phyloP scores from a whole-genome alignment of 2,113 vertebrate species.

The Meriones unguiculatus region DNA sequence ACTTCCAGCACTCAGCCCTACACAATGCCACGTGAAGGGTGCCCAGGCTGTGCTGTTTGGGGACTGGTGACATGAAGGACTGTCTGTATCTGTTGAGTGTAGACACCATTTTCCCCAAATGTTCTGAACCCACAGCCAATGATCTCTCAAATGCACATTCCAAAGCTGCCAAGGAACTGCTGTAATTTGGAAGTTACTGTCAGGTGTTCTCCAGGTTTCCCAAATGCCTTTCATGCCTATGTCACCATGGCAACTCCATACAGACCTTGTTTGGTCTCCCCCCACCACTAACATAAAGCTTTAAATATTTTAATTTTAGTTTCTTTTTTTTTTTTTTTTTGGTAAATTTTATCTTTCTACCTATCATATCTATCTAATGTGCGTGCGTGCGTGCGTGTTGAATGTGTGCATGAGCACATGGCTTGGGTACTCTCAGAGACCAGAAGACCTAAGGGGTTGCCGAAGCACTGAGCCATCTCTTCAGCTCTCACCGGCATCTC shows the following conservation, averaged over 20 bases:
- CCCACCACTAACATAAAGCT: not conserved
- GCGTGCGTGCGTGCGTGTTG: too few relatives aligned
- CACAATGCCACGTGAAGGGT: not conserved
- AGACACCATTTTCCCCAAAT: not conserved
- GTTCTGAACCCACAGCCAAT: not conserved
- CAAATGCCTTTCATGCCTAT: accelerated
- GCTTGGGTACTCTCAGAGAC: not conserved
- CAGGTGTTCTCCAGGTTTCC: not conserved
- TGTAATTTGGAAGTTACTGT: not conserved
- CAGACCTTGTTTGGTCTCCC: not conserved
- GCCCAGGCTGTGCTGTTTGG: not conserved
- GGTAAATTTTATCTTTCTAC: too few relatives aligned
- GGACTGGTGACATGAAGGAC: not conserved
- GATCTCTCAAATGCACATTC: not conserved
- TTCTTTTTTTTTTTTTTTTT: not conserved
- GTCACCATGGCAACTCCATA: not conserved
- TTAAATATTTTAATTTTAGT: not conserved
- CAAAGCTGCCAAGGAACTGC: not conserved
- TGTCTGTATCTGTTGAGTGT: too few relatives aligned
- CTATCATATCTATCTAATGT: not conserved
- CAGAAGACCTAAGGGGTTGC: not conserved
- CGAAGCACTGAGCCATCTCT: not conserved
- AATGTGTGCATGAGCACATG: not conserved
- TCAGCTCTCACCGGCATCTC: not conserved
- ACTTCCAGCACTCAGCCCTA: not conserved